Evolutionary conservation across 2,113 vertebrate species (phyloP), one percentile per base, ranked within the genome.

Genomic region (Argyrosomus japonicus): DNA sequence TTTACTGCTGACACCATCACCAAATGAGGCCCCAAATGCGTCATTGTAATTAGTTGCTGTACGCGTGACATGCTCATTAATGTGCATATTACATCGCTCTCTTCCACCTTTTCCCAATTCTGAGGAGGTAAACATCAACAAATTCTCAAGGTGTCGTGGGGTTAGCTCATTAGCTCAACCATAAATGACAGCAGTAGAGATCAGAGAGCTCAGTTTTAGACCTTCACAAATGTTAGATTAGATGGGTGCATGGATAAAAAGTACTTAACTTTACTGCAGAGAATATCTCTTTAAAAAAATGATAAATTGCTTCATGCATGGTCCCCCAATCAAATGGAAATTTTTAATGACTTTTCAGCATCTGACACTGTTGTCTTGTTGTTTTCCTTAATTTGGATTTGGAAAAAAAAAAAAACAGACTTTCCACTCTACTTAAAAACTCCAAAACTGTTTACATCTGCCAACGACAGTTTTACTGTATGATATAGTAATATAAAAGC

Each of bases 1-100:
- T 63, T 75, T 80, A 47, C 53, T 77, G 53, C 60, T 63, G 87
- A 93, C 83, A 87, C 68, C 50, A 15, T 54, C 65, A n/a, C 64
- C 60, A 85, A 85, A 87, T 68, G 54, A 91, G 65, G 74, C 71
- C 79, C 77, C 81, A 79, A 77, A 84, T 74, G 79, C 63, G 19
- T 87, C 77, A 58, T 47, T 86, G 68, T 88, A 91, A 93, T 94
- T 93, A 92, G 65, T 15, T 57, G 67, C 81, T 79, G 48, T 84
- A 82, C 25, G 53, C 27, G 51, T 79, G 53, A 85, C 82, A 6
- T 60, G 65, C 84, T 92, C 86, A 91, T 93, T 91, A 91, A 93
- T 86, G 87, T 47, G 67, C 64, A 82, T 40, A 71, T 85, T 85
- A 79, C 54, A 70, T 54, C 57, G 21, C 14, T 50, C 56, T 70